phyloP scores from a whole-genome alignment of 2,113 vertebrate genomes.

The Callorhinus ursinus region DNA sequence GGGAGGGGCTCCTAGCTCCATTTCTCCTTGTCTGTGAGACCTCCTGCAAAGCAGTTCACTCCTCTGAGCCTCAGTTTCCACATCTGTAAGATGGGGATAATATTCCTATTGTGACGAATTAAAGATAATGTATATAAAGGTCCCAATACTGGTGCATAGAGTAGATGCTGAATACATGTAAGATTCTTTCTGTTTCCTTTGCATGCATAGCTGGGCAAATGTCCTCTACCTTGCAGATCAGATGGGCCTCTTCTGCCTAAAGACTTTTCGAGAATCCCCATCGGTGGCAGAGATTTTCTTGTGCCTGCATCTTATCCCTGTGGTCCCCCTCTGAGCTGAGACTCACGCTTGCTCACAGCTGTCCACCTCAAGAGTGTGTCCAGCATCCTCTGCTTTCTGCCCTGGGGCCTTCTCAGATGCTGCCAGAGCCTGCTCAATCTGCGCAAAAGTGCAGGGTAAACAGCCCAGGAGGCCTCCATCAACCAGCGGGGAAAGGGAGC shows the following conservation, averaged over 20 bases:
- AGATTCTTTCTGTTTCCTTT: background rate
- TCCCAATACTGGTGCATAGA: background rate
- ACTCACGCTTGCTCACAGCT: background rate
- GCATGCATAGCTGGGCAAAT: background rate
- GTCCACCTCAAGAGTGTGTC: too few species aligned
- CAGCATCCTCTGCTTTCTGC: background rate
- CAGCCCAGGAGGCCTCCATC: background rate
- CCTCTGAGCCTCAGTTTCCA: background rate
- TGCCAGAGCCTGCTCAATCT: background rate
- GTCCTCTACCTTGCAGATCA: background rate
- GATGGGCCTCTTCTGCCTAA: background rate
- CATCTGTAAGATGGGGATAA: background rate
- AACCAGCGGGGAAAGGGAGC: background rate
- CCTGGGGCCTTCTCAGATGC: background rate
- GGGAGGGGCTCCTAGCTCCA: background rate
- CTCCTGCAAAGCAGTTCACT: background rate
- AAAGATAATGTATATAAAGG: background rate
- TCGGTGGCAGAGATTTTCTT: rapidly evolving
- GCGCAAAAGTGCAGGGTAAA: background rate
- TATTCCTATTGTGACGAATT: background rate
- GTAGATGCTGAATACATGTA: background rate
- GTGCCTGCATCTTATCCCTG: background rate
- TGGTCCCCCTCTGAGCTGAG: background rate
- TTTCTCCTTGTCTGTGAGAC: background rate
- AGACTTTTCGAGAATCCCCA: background rate